These are phyloP conservation scores for Drosophila jambulina DNA, from an alignment of 1,140 invertebrate genomes.

Conservation along the genomic window DNA sequence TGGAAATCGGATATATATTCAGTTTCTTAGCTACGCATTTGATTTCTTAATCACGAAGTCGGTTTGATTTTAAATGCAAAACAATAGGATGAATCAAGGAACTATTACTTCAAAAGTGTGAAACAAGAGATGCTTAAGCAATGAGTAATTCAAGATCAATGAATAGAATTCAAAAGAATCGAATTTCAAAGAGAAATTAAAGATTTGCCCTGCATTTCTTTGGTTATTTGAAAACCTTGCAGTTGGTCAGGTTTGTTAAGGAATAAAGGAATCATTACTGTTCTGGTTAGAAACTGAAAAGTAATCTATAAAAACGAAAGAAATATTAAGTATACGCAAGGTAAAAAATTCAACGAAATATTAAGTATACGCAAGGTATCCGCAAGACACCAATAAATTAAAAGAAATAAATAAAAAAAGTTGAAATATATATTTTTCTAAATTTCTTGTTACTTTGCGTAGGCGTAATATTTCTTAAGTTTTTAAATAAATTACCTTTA, in stretches of 20 bases:
- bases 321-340: background rate
- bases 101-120: background rate
- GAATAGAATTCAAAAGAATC: background rate
- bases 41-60: background rate
- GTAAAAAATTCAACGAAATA: no score
- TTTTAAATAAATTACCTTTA: background rate
- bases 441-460: background rate
- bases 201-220: background rate
- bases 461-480: background rate
- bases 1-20: conserved; percentile 6
- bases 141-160: conserved; percentile 1
- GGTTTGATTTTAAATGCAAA: background rate
- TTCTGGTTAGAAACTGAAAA: background rate
- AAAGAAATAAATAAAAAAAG: no score
- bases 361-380: no score
- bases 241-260: background rate
- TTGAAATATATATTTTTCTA: background rate
- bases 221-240: background rate
- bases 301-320: background rate
- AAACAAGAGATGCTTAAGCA: background rate
- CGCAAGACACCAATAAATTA: no score
- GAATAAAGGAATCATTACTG: background rate
- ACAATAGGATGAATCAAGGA: conserved; percentile 1
- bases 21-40: background rate
- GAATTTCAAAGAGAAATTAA: background rate